These are phyloP conservation scores for Limonius californicus DNA, from an alignment of 1,140 invertebrate species.

Conservation along the genomic window DNA sequence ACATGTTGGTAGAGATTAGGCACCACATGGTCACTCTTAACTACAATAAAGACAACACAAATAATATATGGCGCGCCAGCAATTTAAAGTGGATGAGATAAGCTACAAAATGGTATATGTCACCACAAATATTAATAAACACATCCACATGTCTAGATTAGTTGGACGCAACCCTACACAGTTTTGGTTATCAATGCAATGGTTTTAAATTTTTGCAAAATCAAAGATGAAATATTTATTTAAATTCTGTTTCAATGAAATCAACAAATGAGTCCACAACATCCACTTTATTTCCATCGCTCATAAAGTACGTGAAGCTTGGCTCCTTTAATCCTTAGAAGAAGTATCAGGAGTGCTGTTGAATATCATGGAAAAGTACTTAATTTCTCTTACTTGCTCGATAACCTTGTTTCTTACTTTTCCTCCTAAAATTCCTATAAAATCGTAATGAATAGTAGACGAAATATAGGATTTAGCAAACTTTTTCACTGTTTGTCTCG, in stretches of 20 bases:
- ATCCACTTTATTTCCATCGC: slow-evolving; percentile 14
- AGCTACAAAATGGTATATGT: no score
- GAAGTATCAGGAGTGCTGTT: slow-evolving; percentile 24
- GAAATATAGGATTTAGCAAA: slow-evolving; percentile 30
- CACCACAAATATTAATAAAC: no score
- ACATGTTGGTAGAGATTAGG: no score
- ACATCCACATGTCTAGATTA: no score
- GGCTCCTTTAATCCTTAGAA: slow-evolving; percentile 25
- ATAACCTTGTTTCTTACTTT: slow-evolving; percentile 28
- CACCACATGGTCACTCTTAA: no score
- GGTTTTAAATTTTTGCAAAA: slow-evolving; percentile 21
- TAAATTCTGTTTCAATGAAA: slow-evolving; percentile 24
- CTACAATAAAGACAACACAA: no score
- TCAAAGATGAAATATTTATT: slow-evolving; percentile 22
- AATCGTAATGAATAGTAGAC: slow-evolving; percentile 34
- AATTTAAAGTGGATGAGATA: no score
- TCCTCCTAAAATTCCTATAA: slow-evolving; percentile 30
- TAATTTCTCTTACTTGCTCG: slow-evolving; percentile 30
- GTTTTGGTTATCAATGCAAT: background rate
- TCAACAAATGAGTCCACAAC: slow-evolving; percentile 19
- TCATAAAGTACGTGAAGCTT: slow-evolving; percentile 27
- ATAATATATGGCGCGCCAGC: no score
- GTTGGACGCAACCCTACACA: no score
- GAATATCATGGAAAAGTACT: slow-evolving; percentile 33
- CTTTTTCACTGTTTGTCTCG: slow-evolving; percentile 24